Base-by-base conservation (phyloP, 1,140 invertebrate species). In the Drosophila kikkawai region DNA sequence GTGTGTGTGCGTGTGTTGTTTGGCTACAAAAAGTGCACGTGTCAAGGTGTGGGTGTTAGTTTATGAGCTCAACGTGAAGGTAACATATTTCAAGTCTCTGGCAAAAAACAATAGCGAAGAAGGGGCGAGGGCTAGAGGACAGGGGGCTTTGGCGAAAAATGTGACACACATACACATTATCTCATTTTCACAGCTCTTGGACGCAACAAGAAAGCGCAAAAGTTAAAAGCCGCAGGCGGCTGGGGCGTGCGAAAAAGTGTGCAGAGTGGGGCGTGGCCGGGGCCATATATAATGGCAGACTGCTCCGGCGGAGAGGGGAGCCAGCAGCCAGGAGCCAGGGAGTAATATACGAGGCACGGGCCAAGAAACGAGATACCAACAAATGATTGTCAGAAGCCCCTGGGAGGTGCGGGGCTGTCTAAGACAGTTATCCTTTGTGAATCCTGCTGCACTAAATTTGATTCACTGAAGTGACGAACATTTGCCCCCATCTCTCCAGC, bases 161-260 rank as follows among this genome's bases (percentile, higher is more conserved):
- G 85, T 90, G 86, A 90, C 85, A 91, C 85, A 90, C 85, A 91
- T 91, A 90, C 79, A 90, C 82, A 90, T 90, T 91, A 91, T 90
- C 86, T 91, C 79, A 90, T 90, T 90, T 90, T 85, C 82, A 82
- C 85, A 86, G 86, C 68, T 85, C 71, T 79, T 77, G 75, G 74
- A 88, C 77, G 69, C 69, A 81, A 77, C 66, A 81, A 82, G 80
- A 82, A 87, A 87, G 77, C 80, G 84, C 84, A 69, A 88, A 86
- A 84, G 84, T 81, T 88, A 79, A 90, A 90, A 84, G 80, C 81
- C 81, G 77, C 65, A 79, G 76, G 60, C 59, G 39, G 42, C 19
- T 2, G 57, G 19, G 50, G 19, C 29, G 39, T 41, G 67, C n/a
- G 56, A 45, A 26, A 15, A 39, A 50, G 26, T 22, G 71, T 42